A percentile compares a stretch with the other conserved stretches of the same genome.
Evolutionary conservation across 2,888 invertebrate species (phyloP).

Genomic region (Lasiommata megera): DNA sequence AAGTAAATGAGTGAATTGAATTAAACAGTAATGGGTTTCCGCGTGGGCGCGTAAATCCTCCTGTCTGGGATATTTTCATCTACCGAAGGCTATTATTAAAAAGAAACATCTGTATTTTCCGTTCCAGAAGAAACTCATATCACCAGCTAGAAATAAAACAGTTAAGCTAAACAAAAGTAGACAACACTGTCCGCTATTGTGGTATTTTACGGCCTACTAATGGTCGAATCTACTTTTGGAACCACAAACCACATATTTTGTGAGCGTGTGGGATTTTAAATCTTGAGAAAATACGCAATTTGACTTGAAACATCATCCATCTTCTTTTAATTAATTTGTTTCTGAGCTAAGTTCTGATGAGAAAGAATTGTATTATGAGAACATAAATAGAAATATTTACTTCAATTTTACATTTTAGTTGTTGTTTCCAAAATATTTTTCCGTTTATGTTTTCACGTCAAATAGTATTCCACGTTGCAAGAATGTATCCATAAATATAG

Average conservation of each 20-base stretch:
- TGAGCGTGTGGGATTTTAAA: not conserved
- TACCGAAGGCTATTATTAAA: slow-evolving; percentile 37
- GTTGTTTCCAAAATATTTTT: too few relatives aligned
- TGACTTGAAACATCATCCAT: not conserved
- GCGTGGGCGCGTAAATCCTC: slow-evolving; percentile 55
- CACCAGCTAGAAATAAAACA: slow-evolving; percentile 25
- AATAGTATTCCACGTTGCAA: too few relatives aligned
- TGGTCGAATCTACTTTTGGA: slow-evolving; percentile 2
- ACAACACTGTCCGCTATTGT: slow-evolving; percentile 9
- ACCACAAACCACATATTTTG: not conserved
- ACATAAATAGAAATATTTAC: too few relatives aligned
- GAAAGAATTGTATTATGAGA: too few relatives aligned
- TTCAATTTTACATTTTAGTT: too few relatives aligned
- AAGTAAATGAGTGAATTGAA: slow-evolving; percentile 28
- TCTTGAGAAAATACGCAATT: not conserved
- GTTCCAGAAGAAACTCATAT: slow-evolving; percentile 33
- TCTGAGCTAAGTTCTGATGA: not conserved
- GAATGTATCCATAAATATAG: too few relatives aligned
- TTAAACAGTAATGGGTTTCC: slow-evolving; percentile 38
- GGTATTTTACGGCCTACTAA: slow-evolving; percentile 7
- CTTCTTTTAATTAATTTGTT: not conserved
- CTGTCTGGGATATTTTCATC: slow-evolving; percentile 55
- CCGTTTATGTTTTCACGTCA: too few relatives aligned
- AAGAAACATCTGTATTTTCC: slow-evolving; percentile 36
- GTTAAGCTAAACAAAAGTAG: slow-evolving; percentile 33